Conservation (phyloP, 2,797 vertebrate genomes). For the Melopsittacus undulatus region DNA sequence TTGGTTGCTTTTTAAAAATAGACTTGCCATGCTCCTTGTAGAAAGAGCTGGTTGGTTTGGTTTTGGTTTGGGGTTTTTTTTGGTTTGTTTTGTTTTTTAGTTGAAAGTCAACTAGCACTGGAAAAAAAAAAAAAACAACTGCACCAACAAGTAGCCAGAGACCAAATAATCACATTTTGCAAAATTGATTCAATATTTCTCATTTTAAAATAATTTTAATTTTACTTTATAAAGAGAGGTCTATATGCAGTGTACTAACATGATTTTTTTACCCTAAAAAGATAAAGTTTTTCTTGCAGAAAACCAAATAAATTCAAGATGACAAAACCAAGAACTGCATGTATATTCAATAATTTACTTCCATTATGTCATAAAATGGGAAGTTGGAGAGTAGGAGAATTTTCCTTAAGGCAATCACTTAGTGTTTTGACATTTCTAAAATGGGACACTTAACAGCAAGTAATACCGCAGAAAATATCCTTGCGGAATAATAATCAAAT, state of each 20-base stretch:
- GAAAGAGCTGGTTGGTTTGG: background rate
- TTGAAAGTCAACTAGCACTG: background rate
- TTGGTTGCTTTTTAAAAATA: background rate
- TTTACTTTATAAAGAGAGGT: background rate
- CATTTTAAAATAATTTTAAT: background rate
- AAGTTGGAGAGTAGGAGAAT: background rate
- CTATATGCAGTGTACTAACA: background rate
- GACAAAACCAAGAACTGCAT: background rate
- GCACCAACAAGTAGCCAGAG: background rate
- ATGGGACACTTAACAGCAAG: slow-evolving; percentile 7
- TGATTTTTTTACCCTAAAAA: background rate
- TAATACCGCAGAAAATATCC: background rate
- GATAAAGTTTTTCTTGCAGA: background rate
- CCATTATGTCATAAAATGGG: slow-evolving; percentile 8
- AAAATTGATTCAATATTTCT: background rate
- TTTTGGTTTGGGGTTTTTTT: background rate
- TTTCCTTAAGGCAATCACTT: slow-evolving; percentile 45
- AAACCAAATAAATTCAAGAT: background rate
- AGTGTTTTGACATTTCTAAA: slow-evolving; percentile 56
- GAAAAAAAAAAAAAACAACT: background rate
- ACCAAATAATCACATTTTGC: background rate
- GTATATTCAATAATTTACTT: slow-evolving; percentile 16
- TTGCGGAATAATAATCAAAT: slow-evolving; percentile 31
- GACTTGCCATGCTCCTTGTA: background rate
- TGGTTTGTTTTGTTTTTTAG: background rate